Evolutionary conservation across 2,113 vertebrate species (phyloP), one percentile per base, ranked within the genome.

Genomic region (Microtus montanus): DNA sequence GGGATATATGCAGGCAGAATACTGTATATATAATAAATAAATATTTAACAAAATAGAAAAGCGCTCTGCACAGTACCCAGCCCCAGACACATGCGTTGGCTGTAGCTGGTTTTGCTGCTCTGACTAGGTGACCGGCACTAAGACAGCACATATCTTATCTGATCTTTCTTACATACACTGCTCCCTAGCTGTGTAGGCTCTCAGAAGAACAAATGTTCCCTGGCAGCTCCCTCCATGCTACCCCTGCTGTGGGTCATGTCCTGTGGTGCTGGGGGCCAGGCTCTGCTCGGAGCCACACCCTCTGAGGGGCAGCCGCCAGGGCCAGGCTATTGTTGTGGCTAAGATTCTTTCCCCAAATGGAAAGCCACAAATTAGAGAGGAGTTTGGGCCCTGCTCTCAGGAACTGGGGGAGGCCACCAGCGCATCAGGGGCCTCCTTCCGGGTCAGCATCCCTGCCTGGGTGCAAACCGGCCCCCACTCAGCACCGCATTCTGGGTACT

Each of bases 321-420:
- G 90, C 88, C 94, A 66, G 93, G 92, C 95, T 94, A 95, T 97
- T 97, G 97, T 97, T 95, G 89, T 47, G 64, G 83, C 89, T n/a
- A 79, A 93, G 94, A 94, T 84, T 96, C 96, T 95, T 97, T 96
- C 95, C 96, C 13, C 88, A 92, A 97, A 95, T 49, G 93, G 96
- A 95, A 96, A 94, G 64, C 58, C 73, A 49, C n/a, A 93, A 92
- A 89, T 89, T 41, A 84, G 75, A 70, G 95, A 71, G 17, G 20
- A 15, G 87, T 63, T 4, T 90, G 24, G 4, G 95, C n/a, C 49
- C 70, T 63, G 17, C 73, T 68, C 94, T 63, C 17, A 49, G 89
- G 66, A 30, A 58, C 47, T 24, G 41, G 17, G 28, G 64, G 41
- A 52, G 86, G 66, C 35, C 35, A 38, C 49, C 71, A 35, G 61